These are phyloP conservation scores for Leptopterna dolabrata DNA, from an alignment of 2,888 invertebrate species.

Conservation along the genomic window DNA sequence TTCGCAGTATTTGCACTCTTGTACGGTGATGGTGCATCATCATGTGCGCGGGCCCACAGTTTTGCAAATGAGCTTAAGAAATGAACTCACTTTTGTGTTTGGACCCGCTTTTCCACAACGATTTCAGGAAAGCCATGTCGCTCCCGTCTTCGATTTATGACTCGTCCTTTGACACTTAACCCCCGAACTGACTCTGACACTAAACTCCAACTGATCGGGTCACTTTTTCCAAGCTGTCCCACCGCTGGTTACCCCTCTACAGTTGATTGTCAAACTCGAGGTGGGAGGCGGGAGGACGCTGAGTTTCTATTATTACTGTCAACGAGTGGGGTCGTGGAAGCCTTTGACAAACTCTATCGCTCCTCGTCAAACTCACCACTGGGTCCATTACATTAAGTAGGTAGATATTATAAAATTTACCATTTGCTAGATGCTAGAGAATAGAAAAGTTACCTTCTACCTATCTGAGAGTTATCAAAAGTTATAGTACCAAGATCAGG, in stretches of 20 bases:
- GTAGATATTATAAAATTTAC: too few species aligned
- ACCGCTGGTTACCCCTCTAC: background rate
- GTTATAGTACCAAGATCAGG: too few species aligned
- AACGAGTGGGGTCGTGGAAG: background rate
- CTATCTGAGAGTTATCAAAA: too few species aligned
- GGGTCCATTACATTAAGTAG: too few species aligned
- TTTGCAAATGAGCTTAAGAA: too few species aligned
- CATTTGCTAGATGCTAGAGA: too few species aligned
- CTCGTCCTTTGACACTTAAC: background rate
- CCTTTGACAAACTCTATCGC: background rate
- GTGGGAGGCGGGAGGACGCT: background rate
- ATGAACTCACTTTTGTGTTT: constrained; percentile 60
- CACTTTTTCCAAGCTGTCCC: background rate
- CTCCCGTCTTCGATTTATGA: background rate
- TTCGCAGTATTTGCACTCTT: too few species aligned
- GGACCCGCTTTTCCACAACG: constrained; percentile 55
- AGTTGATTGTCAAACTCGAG: background rate
- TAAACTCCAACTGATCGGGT: background rate
- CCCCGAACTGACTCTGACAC: background rate
- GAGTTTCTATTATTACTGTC: background rate
- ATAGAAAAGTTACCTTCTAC: too few species aligned
- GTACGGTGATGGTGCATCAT: too few species aligned
- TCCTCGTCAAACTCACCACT: too few species aligned
- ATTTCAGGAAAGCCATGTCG: constrained; percentile 59
- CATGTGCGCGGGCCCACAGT: too few species aligned